Base-by-base conservation (phyloP, 1,140 invertebrate genomes). In the Tetranychus urticae region DNA sequence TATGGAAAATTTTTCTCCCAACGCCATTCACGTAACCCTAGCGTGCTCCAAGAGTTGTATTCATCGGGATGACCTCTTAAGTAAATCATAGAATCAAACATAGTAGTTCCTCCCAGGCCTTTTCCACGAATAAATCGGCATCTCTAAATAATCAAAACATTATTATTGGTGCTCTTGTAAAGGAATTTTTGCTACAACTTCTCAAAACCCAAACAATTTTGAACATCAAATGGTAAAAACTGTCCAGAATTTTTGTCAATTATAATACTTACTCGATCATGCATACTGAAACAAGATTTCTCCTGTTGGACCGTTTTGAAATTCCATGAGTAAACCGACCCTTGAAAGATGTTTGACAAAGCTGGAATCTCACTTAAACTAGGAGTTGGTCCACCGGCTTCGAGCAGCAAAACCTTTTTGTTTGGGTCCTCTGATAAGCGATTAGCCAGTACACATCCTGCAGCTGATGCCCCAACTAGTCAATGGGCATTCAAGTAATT, bases 31-130 rank as follows among this genome's bases (percentile, higher is more conserved):
- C 79, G 78, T 66, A 94, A 94, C 0, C 94, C 94, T 39, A 84
- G 73, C 0, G 78, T 73, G 69, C 90, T 88, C 93, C 93, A 98
- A 5, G 77, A 75, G 68, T 97, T 86, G 70, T 96, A 97, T 70
- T 97, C 93, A 62, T 79, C 80, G 63, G 81, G 81, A 69, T 96
- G 92, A 0, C 92, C 93, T 39, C 93, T 76, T 0, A 96, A 75
- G 68, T 97, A 97, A 0, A 94, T 76, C 92, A 97, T 97, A 67
- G 93, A 94, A 71, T 97, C 97, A 0, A 97, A 76, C 0, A 92
- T 86, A 2, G 80, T 82, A 1, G 80, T 83, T 1, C 86, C 86
- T 1, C 85, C 86, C 7, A 83, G 71, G 0, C 82, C 81, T 70
- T 82, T 83, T 14, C 86, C 86, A 36, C 85, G 71, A 52, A 33